Evolutionary conservation across 2,797 vertebrate species (phyloP), one percentile per base, ranked within the genome.

Genomic region (Lacerta viridis): DNA sequence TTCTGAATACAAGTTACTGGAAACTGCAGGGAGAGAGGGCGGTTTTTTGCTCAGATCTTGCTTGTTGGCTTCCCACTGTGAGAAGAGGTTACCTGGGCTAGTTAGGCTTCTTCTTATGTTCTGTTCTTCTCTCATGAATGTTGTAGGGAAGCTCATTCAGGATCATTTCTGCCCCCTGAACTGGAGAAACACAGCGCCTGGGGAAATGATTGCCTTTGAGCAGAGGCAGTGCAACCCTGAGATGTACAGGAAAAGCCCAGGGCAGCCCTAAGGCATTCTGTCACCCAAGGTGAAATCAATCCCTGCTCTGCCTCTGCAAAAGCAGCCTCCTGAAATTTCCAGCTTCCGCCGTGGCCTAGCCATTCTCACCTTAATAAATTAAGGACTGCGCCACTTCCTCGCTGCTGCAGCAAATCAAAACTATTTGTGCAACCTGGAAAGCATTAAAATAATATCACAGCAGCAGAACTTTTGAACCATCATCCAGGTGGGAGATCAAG

Each of bases 401-500:
- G 5, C 59, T 85, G 41, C 78, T n/a, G 55, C 78, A 55, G 78
- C 77, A 81, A 85, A 64, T 68, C 88, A 75, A 69, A 85, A 85
- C 61, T 66, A 85, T 89, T 33, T 69, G 41, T 25, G 77, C 74
- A 27, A 87, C 89, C 1, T 2, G 36, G 33, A 90, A 93, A 93
- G 90, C 0, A 1, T 95, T 95, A 91, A 85, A 95, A 91, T 8
- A 50, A 91, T 9, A 41, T 8, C 66, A 84, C 64, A 80, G 92
- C 77, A 68, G 83, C 36, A n/a, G 46, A 78, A 50, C 36, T 64
- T 89, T 85, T 72, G 71, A 88, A 92, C 88, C 29, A 2, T 88
- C 87, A 88, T 66, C 88, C 33, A 94, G 90, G 94, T 90, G 90
- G 80, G 90, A 94, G 90, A 91, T 85, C 91, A 95, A 91, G 80